Percentiles rank a stretch among this genome's conserved stretches.
Conservation (phyloP, 2,797 vertebrate species). For the Lacerta bilineata region DNA sequence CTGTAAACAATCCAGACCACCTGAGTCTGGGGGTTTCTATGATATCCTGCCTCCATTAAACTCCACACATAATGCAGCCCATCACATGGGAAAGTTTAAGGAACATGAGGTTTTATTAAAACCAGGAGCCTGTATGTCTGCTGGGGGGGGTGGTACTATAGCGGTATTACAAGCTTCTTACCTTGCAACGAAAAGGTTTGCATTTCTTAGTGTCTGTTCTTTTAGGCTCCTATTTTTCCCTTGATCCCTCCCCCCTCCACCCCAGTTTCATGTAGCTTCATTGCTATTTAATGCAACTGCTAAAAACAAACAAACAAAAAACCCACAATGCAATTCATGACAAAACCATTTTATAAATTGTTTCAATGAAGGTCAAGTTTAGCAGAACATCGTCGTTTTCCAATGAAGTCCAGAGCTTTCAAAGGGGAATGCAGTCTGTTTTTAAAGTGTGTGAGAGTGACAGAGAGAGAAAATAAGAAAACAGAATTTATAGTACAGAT, state of each 20-base stretch:
- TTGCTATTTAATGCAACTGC: slow-evolving; percentile 62
- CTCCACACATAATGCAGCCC: slow-evolving; percentile 64
- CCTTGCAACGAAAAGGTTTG: slow-evolving; percentile 72
- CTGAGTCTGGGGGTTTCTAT: slow-evolving; percentile 80
- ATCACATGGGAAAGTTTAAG: slow-evolving; percentile 81
- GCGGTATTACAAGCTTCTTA: slow-evolving; percentile 73
- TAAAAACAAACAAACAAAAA: slow-evolving; percentile 37
- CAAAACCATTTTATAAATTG: slow-evolving; percentile 20
- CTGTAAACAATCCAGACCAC: slow-evolving; percentile 66
- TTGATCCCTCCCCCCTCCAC: not conserved
- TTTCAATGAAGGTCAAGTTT: slow-evolving; percentile 58
- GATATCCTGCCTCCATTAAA: slow-evolving; percentile 79
- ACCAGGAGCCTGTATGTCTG: slow-evolving; percentile 74
- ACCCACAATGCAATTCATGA: slow-evolving; percentile 49
- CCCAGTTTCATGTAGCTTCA: slow-evolving; percentile 31
- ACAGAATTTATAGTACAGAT: accelerated
- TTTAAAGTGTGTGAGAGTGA: slow-evolving; percentile 12
- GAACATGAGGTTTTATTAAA: slow-evolving; percentile 83
- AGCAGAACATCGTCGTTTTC: slow-evolving; percentile 57
- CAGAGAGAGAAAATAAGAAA: not conserved
- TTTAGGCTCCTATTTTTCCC: slow-evolving; percentile 51
- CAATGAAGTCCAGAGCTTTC: not conserved
- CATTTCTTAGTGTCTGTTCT: slow-evolving; percentile 67
- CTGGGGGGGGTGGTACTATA: slow-evolving; percentile 68
- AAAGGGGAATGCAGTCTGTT: not conserved